phyloP scores from a whole-genome alignment of 1,140 invertebrate genomes.

The Hylyphantes graminicola region DNA sequence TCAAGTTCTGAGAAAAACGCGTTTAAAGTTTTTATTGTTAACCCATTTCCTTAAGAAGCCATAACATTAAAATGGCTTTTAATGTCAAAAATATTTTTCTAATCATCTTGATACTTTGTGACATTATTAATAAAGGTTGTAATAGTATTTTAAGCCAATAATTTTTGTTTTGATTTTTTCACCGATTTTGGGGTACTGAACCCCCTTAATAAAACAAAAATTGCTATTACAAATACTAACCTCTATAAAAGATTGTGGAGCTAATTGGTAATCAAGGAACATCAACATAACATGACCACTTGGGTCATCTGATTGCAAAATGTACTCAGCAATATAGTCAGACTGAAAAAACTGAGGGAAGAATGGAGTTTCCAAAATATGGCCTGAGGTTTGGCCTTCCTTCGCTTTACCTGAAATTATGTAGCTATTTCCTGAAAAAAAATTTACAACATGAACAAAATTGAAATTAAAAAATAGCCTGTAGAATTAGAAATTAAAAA shows the following conservation, averaged over 20 bases:
- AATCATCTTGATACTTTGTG: no score
- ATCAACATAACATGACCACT: constrained; percentile 29
- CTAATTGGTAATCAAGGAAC: constrained; percentile 33
- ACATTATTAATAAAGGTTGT: no score
- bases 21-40: no score
- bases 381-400: neutral
- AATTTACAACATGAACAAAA: neutral
- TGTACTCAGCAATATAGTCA: constrained; percentile 23
- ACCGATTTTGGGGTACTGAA: no score
- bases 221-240: neutral
- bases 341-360: constrained; percentile 5
- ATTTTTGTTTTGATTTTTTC: no score
- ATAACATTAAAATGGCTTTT: no score
- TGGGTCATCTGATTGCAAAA: neutral
- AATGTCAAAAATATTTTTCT: no score
- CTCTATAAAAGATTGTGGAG: constrained; percentile 15
- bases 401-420: constrained; percentile 20
- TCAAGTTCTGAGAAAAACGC: no score
- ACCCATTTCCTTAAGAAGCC: no score
- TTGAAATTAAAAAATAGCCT: neutral
- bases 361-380: constrained; percentile 34
- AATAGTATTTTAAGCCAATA: no score
- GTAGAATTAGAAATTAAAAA: neutral
- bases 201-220: neutral
- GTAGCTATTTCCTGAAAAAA: constrained; percentile 35